Evolutionary conservation across 2,888 invertebrate genomes (phyloP), one percentile per base, ranked within the genome.

Genomic region (Archaeoteleia sp.): DNA sequence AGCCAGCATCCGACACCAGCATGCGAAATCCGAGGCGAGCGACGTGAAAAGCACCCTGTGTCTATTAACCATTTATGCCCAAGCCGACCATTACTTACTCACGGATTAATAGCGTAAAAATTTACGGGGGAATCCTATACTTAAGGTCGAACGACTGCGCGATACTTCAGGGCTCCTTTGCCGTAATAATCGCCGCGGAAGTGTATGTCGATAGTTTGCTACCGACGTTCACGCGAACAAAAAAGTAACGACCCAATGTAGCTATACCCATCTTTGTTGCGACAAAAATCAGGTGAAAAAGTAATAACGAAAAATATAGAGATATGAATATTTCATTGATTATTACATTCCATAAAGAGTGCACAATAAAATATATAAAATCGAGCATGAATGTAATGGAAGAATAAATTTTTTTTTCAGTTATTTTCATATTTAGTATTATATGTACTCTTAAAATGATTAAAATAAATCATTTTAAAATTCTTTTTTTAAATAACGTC

Each of bases 81-180:
- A 35, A 43, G 32, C 48, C 54, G 29, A 49, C 46, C 67, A 51
- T 67, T 67, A 67, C 60, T 49, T 45, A 51, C 67, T 54, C 60
- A 32, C 34, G 61, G 55, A 67, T 67, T 67, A 61, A 67, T 67
- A 45, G 67, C 61, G 29, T 45, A 67, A 67, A 67, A 61, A 61
- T 67, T 17, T 12, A 29, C 17, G 9, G 37, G 53, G 49, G 53
- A 67, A 66, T 67, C 66, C 60, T 60, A 60, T 67, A 67, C 66
- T 60, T 67, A 67, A 60, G 45, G 55, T 43, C 54, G 48, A 43
- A 49, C 54, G 9, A 34, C 43, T 45, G 60, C 61, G 53, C 58
- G 40, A 48, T 66, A 58, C 53, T 51, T 23, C 15, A 35, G 49
- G 49, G 63, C 49, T 35, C 42, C 42, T 39, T 49, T 17, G 57